phyloP scores from a whole-genome alignment of 2,113 vertebrate species.

The Mormyrus lacerda region DNA sequence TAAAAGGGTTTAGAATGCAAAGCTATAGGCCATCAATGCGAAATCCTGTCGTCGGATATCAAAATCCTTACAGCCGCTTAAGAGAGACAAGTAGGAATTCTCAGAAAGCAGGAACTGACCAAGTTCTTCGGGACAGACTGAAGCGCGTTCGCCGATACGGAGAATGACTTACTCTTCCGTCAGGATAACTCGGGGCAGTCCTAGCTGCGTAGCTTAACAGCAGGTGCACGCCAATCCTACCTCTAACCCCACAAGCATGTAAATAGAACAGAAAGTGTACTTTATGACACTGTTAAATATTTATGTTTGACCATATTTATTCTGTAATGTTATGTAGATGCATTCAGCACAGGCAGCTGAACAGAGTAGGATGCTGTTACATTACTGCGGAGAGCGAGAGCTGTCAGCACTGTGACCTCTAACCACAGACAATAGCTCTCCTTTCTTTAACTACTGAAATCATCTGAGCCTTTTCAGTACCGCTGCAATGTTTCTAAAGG shows the following conservation, averaged over 20 bases:
- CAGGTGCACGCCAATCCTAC: conserved; percentile 50
- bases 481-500: conserved; percentile 2
- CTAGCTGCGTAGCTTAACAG: not conserved
- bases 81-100: not conserved
- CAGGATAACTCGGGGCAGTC: not conserved
- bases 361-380: conserved; percentile 35
- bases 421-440: conserved; percentile 44
- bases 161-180: not conserved
- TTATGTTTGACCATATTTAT: conserved; percentile 61
- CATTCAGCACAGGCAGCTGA: conserved; percentile 37
- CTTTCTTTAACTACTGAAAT: conserved; percentile 60
- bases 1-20: not conserved
- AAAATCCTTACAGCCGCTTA: not conserved
- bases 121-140: not conserved
- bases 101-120: not conserved
- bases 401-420: conserved; percentile 48
- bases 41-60: not conserved
- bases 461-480: conserved; percentile 39
- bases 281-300: conserved; percentile 52
- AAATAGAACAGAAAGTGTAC: conserved; percentile 44
- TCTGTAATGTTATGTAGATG: conserved; percentile 49
- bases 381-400: conserved; percentile 41
- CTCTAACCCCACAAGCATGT: conserved; percentile 55
- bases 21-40: not conserved
- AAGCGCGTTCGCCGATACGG: not conserved